These are phyloP conservation scores for Deroplatys truncata DNA, from an alignment of 2,888 invertebrate species.

Conservation along the genomic window DNA sequence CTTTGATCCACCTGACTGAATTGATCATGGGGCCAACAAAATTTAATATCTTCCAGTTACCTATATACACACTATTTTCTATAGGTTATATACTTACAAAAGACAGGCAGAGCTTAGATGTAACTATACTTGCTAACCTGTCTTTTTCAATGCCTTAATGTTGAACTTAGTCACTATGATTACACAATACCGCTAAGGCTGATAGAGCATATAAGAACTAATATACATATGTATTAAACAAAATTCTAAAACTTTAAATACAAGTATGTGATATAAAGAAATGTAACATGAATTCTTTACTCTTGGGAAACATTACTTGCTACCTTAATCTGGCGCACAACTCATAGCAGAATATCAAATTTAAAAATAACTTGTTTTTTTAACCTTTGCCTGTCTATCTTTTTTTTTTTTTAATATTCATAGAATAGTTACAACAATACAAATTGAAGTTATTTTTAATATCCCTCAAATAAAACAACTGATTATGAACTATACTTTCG, in stretches of 20 bases:
- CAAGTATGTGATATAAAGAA: background rate
- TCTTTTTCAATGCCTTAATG: background rate
- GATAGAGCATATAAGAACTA: background rate
- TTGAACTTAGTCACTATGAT: background rate
- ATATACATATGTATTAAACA: background rate
- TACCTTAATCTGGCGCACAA: background rate
- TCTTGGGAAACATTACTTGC: background rate
- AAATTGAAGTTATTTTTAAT: background rate
- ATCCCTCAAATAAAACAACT: background rate
- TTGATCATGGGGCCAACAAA: background rate
- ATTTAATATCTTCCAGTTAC: background rate
- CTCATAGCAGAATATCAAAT: background rate
- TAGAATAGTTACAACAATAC: background rate
- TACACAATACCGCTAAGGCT: background rate
- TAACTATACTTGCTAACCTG: background rate
- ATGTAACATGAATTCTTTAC: background rate
- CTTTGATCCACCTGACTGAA: background rate
- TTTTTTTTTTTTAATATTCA: background rate
- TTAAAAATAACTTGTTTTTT: background rate
- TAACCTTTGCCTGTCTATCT: background rate
- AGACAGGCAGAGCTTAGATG: background rate
- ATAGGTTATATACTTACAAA: background rate
- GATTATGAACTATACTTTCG: background rate
- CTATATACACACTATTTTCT: background rate
- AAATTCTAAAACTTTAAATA: background rate